Evolutionary conservation across 2,888 invertebrate genomes (phyloP), one percentile per base, ranked within the genome.

Genomic region (Autographa gamma): DNA sequence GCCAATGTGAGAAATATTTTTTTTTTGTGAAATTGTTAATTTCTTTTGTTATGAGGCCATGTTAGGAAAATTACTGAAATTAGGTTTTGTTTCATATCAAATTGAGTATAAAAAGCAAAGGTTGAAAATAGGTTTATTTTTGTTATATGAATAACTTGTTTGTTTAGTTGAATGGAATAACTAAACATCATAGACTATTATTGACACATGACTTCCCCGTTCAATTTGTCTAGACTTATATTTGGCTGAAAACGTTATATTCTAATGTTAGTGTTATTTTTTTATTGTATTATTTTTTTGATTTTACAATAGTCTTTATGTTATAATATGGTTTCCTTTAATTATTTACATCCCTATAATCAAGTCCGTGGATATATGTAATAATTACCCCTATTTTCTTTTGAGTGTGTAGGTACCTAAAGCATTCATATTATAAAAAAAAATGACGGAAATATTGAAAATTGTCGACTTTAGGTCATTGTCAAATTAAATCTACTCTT

Each of bases 11-110:
- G 56, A 18, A 66, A 69, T 43, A 71, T 64, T 14, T 41, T 25
- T 62, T 56, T 25, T 69, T 81, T 70, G 74, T 83, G 60, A n/a
- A n/a, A n/a, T n/a, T 63, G 61, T 69, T 74, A 73, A 76, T 76
- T 81, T 63, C 48, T 32, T 69, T 71, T 74, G 66, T 83, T 69
- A 69, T 59, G 58, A 68, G 66, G 61, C 69, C 11, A 60, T 59
- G 25, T 76, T 69, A 56, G 61, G 65, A 64, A 69, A 76, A 65
- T 71, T 41, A 18, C 58, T 48, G 18, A 32, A 54, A 66, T 69
- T 71, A 65, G 18, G 65, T 56, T 19, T 41, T 54, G 19, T 54
- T 54, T 54, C 8, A 19, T 18, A 61, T 6, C 60, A 34, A 68
- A 66, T 76, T 69, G 31, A 32, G 8, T 32, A 31, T 9, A 7